phyloP scores from a whole-genome alignment of 2,888 invertebrate species.

The Drosophila anomalipes region DNA sequence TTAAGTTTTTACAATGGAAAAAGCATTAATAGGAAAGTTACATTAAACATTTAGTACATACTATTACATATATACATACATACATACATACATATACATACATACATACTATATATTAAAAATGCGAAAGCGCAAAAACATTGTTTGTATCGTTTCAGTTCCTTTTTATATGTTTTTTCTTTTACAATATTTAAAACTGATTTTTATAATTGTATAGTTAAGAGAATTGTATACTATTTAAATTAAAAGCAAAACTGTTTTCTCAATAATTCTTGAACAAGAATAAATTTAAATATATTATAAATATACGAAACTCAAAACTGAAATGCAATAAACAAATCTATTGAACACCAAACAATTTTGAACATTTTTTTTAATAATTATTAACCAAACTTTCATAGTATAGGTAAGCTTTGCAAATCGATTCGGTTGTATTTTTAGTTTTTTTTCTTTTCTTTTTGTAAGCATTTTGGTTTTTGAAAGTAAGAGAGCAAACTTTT shows the following conservation, averaged over 20 bases:
- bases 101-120: constrained; percentile 22
- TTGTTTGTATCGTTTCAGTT: constrained; percentile 47
- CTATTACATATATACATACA: constrained; percentile 4
- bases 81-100: constrained; percentile 15
- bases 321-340: constrained; percentile 77
- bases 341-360: constrained; percentile 73
- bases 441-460: constrained; percentile 2
- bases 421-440: constrained; percentile 6
- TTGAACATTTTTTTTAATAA: background rate
- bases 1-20: constrained; percentile 79
- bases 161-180: constrained; percentile 24
- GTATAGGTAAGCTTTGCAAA: background rate
- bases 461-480: background rate
- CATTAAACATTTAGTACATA: constrained; percentile 56
- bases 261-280: constrained; percentile 78
- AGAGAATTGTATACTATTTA: constrained; percentile 79
- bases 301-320: constrained; percentile 71
- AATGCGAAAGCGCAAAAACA: constrained; percentile 34
- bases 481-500: constrained; percentile 3
- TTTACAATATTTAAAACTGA: constrained; percentile 51
- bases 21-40: constrained; percentile 56
- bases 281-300: constrained; percentile 70
- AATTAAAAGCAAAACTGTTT: constrained; percentile 67
- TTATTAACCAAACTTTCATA: background rate
- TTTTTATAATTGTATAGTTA: constrained; percentile 78